Percentiles rank a stretch among this genome's conserved stretches.
phyloP scores from a whole-genome alignment of 2,797 vertebrate species.

The Enteromius trimaculatus region DNA sequence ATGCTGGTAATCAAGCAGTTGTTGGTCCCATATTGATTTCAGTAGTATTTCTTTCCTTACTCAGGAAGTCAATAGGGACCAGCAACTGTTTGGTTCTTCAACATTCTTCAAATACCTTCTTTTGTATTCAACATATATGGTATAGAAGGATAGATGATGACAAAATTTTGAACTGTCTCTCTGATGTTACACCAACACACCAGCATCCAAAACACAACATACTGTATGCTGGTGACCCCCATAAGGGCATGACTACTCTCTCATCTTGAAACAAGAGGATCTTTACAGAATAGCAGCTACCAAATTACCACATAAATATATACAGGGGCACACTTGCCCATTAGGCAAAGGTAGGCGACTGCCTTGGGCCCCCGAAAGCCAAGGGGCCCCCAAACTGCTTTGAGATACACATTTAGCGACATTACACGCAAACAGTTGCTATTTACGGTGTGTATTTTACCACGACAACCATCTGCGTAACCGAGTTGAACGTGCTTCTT shows the following conservation, averaged over 20 bases:
- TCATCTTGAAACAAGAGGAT: not conserved
- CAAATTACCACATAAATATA: slow-evolving; percentile 16
- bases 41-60: not conserved
- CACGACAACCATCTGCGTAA: too few species aligned
- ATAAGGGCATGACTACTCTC: not conserved
- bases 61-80: not conserved
- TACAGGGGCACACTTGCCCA: not conserved
- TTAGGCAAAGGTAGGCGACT: too few species aligned
- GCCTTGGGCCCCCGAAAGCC: too few species aligned
- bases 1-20: not conserved
- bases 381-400: too few species aligned
- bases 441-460: too few species aligned
- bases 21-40: not conserved
- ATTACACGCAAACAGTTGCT: too few species aligned
- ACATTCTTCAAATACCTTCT: not conserved
- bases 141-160: not conserved
- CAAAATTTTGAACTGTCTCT: not conserved
- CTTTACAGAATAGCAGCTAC: not conserved
- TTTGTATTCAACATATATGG: not conserved
- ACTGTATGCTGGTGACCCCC: too few species aligned
- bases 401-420: too few species aligned
- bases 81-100: not conserved
- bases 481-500: too few species aligned
- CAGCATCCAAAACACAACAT: too few species aligned
- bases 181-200: not conserved